Evolutionary conservation across 2,888 invertebrate genomes (phyloP), one percentile per base, ranked within the genome.

Genomic region (Limnephilus auricula): DNA sequence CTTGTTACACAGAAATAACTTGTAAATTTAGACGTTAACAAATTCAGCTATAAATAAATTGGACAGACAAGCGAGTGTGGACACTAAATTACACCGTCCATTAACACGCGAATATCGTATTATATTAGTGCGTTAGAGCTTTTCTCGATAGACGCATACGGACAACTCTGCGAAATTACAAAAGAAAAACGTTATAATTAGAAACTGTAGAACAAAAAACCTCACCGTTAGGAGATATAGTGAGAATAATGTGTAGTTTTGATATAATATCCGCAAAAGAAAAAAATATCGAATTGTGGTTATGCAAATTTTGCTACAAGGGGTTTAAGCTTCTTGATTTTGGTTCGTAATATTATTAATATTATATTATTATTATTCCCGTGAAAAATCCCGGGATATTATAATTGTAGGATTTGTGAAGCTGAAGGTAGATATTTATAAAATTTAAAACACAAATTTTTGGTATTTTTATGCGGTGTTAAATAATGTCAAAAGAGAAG

Each of bases 1-100:
- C 25, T 65, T 65, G 65, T 65, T 25, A 65, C 65, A 65, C 65
- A 65, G 65, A 65, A 65, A 65, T 37, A 15, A n/a, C 84, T 84
- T 84, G 84, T 84, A 40, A 85, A 85, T 85, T 85, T 85, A 85
- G 85, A 85, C 85, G 85, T 30, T 50, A 87, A 87, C 87, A 87
- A 87, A 78, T 87, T 87, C 78, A 34, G 18, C 50, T 34, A 30
- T 65, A 65, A 50, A 87, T 87, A 65, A 78, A 65, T 32, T 18
- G 31, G 78, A 87, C 31, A 31, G 87, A 30, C 87, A 13, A 6
- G n/a, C 18, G 87, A 78, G 87, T 65, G 87, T 32, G 78, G 65
- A 86, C 78, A 25, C 25, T 87, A 34, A 87, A 87, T 87, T 87
- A 87, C 50, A 31, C 65, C 9, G 87, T 15, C 78, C 37, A 34